Evolutionary conservation across 2,113 vertebrate genomes (phyloP).

Genomic region (Colius striatus): DNA sequence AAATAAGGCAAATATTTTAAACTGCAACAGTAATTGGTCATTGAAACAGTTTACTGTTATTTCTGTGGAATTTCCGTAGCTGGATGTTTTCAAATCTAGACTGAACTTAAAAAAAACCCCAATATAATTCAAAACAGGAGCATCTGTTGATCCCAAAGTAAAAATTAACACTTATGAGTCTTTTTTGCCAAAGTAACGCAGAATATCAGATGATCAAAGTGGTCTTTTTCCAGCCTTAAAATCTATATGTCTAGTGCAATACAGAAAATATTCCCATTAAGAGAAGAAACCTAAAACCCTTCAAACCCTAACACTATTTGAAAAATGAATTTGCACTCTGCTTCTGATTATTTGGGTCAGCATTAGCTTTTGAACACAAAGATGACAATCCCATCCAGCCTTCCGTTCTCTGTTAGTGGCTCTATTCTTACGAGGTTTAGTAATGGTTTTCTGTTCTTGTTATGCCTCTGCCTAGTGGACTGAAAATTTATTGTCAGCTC

Average conservation of each 20-base stretch:
- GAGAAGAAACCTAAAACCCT: constrained; percentile 9
- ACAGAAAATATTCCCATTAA: neutral
- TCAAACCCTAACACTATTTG: neutral
- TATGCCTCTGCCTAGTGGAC: neutral
- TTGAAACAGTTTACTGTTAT: neutral
- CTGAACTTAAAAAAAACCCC: neutral
- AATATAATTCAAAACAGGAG: neutral
- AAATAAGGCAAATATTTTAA: neutral
- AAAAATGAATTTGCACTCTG: constrained; percentile 55
- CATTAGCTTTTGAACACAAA: neutral
- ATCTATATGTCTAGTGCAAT: neutral
- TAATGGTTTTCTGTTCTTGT: neutral
- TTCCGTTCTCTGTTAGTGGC: neutral
- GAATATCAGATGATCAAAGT: neutral
- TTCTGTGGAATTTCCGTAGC: neutral
- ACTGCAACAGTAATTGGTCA: neutral
- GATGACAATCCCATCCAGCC: neutral
- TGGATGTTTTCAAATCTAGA: neutral
- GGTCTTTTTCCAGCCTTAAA: neutral
- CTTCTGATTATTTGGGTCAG: constrained; percentile 31
- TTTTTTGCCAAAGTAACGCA: neutral
- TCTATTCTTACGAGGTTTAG: neutral
- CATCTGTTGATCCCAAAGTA: constrained; percentile 2
- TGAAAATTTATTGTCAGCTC: neutral
- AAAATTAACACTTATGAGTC: neutral